Percentiles rank a stretch among this genome's conserved stretches.
These are phyloP conservation scores for Lepidurus packardi DNA, from an alignment of 1,140 invertebrate species.

Conservation along the genomic window DNA sequence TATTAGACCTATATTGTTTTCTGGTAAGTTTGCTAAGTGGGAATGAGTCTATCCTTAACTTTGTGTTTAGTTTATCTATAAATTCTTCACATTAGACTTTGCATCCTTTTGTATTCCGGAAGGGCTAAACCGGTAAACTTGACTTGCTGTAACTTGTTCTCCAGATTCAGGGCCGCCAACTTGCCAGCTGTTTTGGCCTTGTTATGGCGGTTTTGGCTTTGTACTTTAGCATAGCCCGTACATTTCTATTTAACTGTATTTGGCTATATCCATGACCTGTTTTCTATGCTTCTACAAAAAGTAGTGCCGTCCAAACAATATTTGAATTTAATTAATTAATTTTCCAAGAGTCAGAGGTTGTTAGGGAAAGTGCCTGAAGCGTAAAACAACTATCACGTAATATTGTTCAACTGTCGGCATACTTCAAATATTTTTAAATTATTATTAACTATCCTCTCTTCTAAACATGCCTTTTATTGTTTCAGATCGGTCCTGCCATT, in stretches of 20 bases:
- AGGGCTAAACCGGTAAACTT: conserved; percentile 1
- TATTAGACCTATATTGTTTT: background rate
- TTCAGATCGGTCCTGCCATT: background rate
- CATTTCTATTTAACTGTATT: background rate
- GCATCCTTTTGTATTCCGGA: background rate
- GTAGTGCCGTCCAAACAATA: too few species aligned
- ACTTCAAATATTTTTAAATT: too few species aligned
- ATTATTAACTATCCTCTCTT: background rate
- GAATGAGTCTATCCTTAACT: background rate
- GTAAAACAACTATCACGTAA: too few species aligned
- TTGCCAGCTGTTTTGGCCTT: conserved; percentile 6
- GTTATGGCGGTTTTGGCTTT: background rate
- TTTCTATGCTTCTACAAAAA: background rate
- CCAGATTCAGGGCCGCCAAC: conserved; percentile 12
- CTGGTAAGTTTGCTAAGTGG: background rate
- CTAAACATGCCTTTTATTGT: background rate
- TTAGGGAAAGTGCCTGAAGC: too few species aligned
- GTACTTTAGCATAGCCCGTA: background rate
- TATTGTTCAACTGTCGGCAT: too few species aligned
- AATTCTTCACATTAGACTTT: background rate
- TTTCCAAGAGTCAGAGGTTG: background rate
- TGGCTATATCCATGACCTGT: background rate
- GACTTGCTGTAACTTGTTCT: background rate
- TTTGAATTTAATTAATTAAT: background rate
- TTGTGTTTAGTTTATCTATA: background rate